These are phyloP conservation scores for Agapornis roseicollis DNA, from an alignment of 2,113 vertebrate species.

Conservation along the genomic window DNA sequence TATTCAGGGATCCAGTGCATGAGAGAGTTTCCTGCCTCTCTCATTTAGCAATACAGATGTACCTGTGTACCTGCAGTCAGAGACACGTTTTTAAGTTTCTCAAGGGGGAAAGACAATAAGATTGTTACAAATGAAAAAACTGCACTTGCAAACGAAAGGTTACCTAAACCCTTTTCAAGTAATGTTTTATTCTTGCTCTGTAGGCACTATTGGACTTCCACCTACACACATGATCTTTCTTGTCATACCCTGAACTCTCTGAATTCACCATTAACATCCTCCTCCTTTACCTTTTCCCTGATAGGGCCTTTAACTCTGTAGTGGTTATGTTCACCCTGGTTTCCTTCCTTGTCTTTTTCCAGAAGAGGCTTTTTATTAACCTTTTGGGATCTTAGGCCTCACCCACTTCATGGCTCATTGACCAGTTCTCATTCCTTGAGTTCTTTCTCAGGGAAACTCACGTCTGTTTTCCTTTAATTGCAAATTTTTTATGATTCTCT, in stretches of 20 bases:
- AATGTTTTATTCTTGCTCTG: background rate
- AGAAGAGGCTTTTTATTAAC: constrained; percentile 17
- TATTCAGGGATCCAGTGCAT: background rate
- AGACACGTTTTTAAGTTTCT: background rate
- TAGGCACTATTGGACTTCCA: background rate
- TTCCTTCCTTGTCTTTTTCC: background rate
- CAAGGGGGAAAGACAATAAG: background rate
- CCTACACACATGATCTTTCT: background rate
- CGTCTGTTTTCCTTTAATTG: constrained; percentile 14
- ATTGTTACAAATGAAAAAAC: background rate
- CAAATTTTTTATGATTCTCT: constrained; percentile 27
- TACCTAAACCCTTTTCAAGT: background rate
- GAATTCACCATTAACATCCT: background rate
- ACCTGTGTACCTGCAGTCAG: background rate
- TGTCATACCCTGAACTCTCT: background rate
- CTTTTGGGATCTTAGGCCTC: constrained; percentile 9
- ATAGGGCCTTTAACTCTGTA: background rate
- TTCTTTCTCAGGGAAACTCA: constrained; percentile 49
- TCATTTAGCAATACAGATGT: background rate
- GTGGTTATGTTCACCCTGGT: background rate
- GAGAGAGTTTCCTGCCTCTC: background rate
- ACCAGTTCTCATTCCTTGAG: constrained; percentile 49
- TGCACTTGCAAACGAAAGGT: background rate
- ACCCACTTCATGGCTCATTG: constrained; percentile 33
- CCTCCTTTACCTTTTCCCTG: background rate